Base-by-base conservation (phyloP, 2,797 vertebrate species). In the Hypotaenidia okinawae region DNA sequence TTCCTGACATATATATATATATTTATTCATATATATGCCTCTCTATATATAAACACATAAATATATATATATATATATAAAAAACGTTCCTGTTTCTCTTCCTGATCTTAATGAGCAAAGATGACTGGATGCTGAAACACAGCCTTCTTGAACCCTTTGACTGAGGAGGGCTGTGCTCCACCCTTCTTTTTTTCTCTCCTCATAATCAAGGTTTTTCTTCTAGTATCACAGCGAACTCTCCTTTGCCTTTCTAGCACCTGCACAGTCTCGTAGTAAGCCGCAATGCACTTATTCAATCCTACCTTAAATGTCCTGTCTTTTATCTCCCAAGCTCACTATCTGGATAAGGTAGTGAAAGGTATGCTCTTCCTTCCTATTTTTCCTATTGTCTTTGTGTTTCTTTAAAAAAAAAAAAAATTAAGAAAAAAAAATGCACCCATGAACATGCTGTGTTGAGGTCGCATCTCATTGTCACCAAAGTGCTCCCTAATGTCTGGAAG, bases 261-360 rank as follows among this genome's bases (percentile, higher is more conserved):
- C 97, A 97, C 97, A 97, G 92, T 97, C 95, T 96, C 77, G 73
- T 97, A 97, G 95, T 94, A 97, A 97, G 94, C 96, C 19, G 96
- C 96, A 88, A 92, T 97, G 96, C 92, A 96, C 96, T 98, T 98
- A 98, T 98, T 98, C 97, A 98, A 98, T 98, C 98, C 98, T 99
- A 98, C 98, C 98, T 99, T 99, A 99, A 98, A 99, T 99, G 98
- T 99, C 98, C 97, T 99, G 98, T 99, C 98, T 98, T 99, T 99
- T 99, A 99, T 99, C 98, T 99, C 98, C 99, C 98, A 99, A 99
- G 99, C 99, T 99, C 99, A 99, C 99, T 99, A 99, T 99, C 99
- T 99, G 99, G 99, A 99, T 99, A 99, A 99, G 99, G 99, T 99
- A 99, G 99, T 99, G 99, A 99, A 99, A 99, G 99, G 99, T 99